A percentile compares a stretch with the other conserved stretches of the same genome.
Evolutionary conservation across 30 jellyfish, hydroid and myxozoan species (phyloP).

Genomic region (Cassiopea andromeda): DNA sequence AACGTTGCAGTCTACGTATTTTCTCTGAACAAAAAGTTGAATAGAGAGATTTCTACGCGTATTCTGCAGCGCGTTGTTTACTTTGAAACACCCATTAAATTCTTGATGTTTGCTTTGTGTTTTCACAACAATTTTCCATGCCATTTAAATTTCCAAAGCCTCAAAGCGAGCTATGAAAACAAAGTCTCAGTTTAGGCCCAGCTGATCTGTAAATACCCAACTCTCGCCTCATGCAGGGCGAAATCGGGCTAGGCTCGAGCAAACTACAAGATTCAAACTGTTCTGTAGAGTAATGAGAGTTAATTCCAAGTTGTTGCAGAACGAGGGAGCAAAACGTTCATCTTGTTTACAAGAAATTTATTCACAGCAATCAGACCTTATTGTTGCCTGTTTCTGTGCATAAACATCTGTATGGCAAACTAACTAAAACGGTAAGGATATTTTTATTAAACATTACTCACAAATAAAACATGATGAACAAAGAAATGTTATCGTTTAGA

Average conservation of each 20-base stretch:
- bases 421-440: background rate
- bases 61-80: conserved; percentile 26
- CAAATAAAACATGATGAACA: background rate
- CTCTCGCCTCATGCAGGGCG: conserved; percentile 21
- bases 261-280: conserved; percentile 1
- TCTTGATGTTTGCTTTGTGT: conserved; percentile 42
- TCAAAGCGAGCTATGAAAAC: conserved; percentile 27
- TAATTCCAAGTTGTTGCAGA: background rate
- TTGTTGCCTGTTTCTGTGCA: background rate
- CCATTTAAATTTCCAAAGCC: conserved; percentile 33
- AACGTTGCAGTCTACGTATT: background rate
- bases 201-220: conserved; percentile 15
- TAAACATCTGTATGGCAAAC: background rate
- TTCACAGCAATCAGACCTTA: background rate
- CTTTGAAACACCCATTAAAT: conserved; percentile 1
- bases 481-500: too few relatives aligned
- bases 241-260: background rate
- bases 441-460: background rate
- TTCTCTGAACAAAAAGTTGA: background rate
- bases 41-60: background rate
- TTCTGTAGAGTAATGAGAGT: background rate
- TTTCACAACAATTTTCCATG: background rate
- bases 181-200: conserved; percentile 27
- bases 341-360: background rate
- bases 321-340: background rate